Conservation (phyloP, 2,888 invertebrate genomes). For the Melanargia galathea region DNA sequence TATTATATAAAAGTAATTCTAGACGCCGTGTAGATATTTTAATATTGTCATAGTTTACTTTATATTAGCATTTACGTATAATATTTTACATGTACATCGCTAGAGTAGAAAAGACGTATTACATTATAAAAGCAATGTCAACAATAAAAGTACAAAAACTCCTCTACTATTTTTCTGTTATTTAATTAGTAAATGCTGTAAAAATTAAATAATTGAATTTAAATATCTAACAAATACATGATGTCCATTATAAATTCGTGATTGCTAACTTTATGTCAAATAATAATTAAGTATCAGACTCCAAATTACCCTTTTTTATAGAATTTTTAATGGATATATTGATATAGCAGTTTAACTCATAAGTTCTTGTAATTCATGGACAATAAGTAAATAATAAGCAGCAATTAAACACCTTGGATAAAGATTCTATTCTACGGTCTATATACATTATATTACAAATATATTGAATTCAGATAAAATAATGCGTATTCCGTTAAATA, state of each 20-base stretch:
- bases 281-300: constrained; percentile 26
- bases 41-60: constrained; percentile 79
- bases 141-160: constrained; percentile 30
- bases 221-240: constrained; percentile 23
- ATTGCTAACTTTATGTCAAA: constrained; percentile 18
- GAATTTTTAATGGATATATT: constrained; percentile 1
- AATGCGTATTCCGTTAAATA: constrained; percentile 5
- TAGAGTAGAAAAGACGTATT: constrained; percentile 46
- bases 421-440: constrained; percentile 66
- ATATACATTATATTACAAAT: constrained; percentile 75
- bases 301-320: constrained; percentile 23
- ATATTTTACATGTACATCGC: constrained; percentile 71
- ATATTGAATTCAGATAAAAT: constrained; percentile 36
- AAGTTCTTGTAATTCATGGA: constrained; percentile 20
- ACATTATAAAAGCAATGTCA: constrained; percentile 35
- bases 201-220: constrained; percentile 21
- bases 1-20: constrained; percentile 56
- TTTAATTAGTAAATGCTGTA: constrained; percentile 26
- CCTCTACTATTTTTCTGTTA: constrained; percentile 19
- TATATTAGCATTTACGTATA: constrained; percentile 71
- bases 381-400: constrained; percentile 39
- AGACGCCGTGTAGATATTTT: constrained; percentile 74
- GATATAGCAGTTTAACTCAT: constrained; percentile 19
- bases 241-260: constrained; percentile 32
- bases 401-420: constrained; percentile 61